These are phyloP conservation scores for Atrina japonica DNA, from an alignment of 2,888 invertebrate genomes.

Conservation along the genomic window DNA sequence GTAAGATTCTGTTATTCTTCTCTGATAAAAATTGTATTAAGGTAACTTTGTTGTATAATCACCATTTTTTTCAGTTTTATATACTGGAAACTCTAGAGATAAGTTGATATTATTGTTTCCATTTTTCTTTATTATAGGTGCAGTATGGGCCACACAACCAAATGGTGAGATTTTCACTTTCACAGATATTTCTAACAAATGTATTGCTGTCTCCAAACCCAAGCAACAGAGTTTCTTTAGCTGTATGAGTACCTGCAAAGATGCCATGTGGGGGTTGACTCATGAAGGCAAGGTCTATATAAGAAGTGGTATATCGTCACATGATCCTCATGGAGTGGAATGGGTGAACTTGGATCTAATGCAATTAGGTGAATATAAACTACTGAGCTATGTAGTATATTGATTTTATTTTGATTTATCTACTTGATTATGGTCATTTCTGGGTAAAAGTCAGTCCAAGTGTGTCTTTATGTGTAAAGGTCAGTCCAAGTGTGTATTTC, in stretches of 20 bases:
- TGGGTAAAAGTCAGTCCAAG: no score
- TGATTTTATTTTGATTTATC: background rate
- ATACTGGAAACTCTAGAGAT: no score
- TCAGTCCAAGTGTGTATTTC: no score
- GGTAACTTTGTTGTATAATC: no score
- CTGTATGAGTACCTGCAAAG: slow-evolving; percentile 79
- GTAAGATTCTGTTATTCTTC: no score
- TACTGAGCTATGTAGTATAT: background rate
- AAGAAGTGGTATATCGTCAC: slow-evolving; percentile 80
- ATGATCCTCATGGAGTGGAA: slow-evolving; percentile 79
- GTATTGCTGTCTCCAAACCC: slow-evolving; percentile 53
- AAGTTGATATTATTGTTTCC: background rate
- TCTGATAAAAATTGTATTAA: no score
- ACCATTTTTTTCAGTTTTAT: no score
- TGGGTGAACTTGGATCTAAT: slow-evolving; percentile 81
- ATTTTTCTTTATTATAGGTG: slow-evolving; percentile 62
- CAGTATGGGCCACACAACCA: slow-evolving; percentile 80
- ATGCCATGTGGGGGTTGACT: slow-evolving; percentile 82
- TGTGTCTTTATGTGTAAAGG: no score
- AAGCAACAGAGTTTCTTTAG: slow-evolving; percentile 51
- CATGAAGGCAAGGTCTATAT: slow-evolving; percentile 80
- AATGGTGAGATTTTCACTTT: slow-evolving; percentile 80
- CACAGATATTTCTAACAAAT: slow-evolving; percentile 64
- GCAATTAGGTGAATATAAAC: slow-evolving; percentile 79
- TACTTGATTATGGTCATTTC: no score